These are phyloP conservation scores for Vulpes lagopus DNA, from an alignment of 2,113 vertebrate genomes.

Conservation along the genomic window DNA sequence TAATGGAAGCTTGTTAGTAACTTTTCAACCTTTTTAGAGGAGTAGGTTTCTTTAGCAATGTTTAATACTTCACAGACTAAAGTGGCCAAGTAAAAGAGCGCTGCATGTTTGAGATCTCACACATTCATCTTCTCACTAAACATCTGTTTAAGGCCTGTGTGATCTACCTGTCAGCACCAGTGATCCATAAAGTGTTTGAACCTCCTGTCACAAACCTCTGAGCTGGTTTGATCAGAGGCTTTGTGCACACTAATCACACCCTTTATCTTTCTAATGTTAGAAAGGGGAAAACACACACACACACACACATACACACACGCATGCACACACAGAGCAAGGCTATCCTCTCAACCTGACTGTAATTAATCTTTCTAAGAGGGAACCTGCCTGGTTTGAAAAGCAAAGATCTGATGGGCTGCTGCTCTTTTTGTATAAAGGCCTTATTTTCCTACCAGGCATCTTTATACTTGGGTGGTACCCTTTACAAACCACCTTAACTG, in stretches of 20 bases:
- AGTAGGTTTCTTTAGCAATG: constrained; percentile 61
- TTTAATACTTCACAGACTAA: constrained; percentile 82
- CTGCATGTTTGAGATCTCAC: constrained; percentile 81
- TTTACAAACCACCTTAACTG: constrained; percentile 86
- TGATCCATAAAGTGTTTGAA: constrained; percentile 88
- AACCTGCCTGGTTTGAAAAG: constrained; percentile 84
- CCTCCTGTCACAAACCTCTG: constrained; percentile 87
- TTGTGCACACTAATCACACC: constrained; percentile 87
- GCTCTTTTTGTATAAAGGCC: constrained; percentile 84
- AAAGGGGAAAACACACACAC: constrained; percentile 64
- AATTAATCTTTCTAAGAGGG: constrained; percentile 88
- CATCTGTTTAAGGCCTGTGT: constrained; percentile 90
- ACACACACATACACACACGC: constrained; percentile 51
- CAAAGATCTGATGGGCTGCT: constrained; percentile 86
- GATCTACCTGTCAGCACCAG: constrained; percentile 89
- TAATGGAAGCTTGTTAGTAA: constrained; percentile 78
- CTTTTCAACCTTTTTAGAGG: constrained; percentile 68
- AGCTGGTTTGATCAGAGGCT: constrained; percentile 88
- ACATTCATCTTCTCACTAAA: constrained; percentile 88
- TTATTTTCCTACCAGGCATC: constrained; percentile 88
- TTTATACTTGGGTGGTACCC: constrained; percentile 86
- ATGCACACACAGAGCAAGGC: constrained; percentile 72
- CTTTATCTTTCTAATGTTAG: constrained; percentile 88
- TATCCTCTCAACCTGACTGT: constrained; percentile 87
- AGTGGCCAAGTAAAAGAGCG: constrained; percentile 81